Evolutionary conservation across 2,797 vertebrate species (phyloP).

Genomic region (Hippopotamyrus pictus): DNA sequence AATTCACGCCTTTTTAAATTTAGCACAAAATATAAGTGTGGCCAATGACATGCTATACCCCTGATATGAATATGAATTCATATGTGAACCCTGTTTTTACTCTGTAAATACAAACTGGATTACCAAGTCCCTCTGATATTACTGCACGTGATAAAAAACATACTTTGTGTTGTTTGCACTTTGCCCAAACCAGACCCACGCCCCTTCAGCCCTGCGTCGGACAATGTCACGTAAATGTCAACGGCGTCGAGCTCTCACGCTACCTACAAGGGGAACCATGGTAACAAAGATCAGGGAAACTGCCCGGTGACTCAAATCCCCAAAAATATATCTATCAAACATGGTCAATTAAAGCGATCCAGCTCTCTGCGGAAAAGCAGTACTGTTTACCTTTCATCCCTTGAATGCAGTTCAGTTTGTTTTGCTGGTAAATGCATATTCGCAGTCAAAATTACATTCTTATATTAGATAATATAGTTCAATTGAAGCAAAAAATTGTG

Average conservation of each 20-base stretch:
- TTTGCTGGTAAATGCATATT: neutral
- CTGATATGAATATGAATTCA: neutral
- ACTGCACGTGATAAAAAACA: neutral
- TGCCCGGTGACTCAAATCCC: neutral
- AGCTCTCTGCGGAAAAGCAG: neutral
- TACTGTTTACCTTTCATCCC: neutral
- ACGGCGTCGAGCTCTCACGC: neutral
- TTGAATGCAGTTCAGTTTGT: neutral
- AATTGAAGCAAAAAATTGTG: neutral
- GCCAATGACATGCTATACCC: neutral
- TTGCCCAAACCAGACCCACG: neutral
- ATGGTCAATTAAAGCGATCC: neutral
- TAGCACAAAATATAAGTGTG: neutral
- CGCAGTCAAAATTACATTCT: neutral
- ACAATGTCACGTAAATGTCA: neutral
- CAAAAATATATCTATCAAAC: neutral
- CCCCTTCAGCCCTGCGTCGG: neutral
- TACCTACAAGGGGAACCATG: neutral
- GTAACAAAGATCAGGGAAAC: neutral
- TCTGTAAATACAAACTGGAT: neutral
- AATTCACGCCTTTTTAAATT: neutral
- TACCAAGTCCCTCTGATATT: neutral
- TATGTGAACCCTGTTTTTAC: neutral
- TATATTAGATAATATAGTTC: neutral
- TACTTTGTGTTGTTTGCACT: neutral